Percentiles rank a stretch among this genome's conserved stretches.
Conservation (phyloP, 1,140 invertebrate species). For the Hermatobates lingyangjiaoensis region DNA sequence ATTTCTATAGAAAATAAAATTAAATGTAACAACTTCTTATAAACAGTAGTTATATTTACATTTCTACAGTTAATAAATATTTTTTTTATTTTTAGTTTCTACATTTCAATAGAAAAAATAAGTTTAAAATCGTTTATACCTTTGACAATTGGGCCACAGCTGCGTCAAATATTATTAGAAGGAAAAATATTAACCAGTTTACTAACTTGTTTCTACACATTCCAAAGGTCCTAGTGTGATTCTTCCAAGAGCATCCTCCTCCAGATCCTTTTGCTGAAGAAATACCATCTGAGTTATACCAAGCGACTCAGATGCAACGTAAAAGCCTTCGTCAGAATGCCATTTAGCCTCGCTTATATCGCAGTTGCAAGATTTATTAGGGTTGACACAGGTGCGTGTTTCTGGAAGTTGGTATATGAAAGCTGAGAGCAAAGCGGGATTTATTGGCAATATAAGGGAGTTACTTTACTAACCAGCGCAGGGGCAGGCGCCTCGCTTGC, state of each 20-base stretch:
- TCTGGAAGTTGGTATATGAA: slow-evolving; percentile 27
- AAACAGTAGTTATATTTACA: too few relatives aligned
- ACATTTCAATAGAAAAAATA: not conserved
- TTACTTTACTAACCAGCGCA: slow-evolving; percentile 38
- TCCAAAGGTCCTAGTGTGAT: slow-evolving; percentile 76
- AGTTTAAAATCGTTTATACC: not conserved
- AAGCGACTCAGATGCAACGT: slow-evolving; percentile 53
- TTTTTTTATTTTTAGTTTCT: not conserved
- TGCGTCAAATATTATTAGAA: too few relatives aligned
- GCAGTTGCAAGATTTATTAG: slow-evolving; percentile 71
- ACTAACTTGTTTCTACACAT: slow-evolving; percentile 83
- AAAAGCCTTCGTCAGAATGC: slow-evolving; percentile 71
- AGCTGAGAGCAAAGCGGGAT: too few relatives aligned
- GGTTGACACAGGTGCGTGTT: slow-evolving; percentile 57
- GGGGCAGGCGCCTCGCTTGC: slow-evolving; percentile 42
- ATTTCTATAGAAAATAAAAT: too few relatives aligned
- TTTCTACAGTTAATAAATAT: not conserved
- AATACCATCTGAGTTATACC: slow-evolving; percentile 82
- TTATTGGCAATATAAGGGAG: slow-evolving; percentile 4
- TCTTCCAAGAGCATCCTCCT: slow-evolving; percentile 58
- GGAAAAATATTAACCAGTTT: not conserved
- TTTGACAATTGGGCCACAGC: not conserved
- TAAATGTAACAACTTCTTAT: too few relatives aligned
- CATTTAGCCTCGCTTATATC: slow-evolving; percentile 57
- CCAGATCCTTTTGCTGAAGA: slow-evolving; percentile 62